Evolutionary conservation across 2,113 vertebrate genomes (phyloP).

Genomic region (Prinia subflava): DNA sequence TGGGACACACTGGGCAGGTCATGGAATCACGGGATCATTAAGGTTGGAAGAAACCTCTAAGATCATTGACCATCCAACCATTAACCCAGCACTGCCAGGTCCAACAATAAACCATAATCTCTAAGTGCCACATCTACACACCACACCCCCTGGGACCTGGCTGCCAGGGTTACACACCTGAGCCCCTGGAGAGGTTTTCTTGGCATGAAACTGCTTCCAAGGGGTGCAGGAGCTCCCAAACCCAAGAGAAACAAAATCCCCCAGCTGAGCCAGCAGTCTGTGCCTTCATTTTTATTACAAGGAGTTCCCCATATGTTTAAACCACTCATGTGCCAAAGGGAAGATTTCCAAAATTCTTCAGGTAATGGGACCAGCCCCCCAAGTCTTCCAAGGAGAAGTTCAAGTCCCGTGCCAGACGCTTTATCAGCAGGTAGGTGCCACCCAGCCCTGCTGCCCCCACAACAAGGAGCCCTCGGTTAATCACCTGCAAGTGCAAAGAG

Average conservation of each 20-base stretch:
- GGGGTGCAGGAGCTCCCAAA: background rate
- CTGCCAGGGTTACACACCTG: background rate
- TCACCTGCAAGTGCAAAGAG: constrained; percentile 73
- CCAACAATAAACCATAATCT: background rate
- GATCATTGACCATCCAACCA: too few relatives aligned
- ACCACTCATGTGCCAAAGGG: background rate
- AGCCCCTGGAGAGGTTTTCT: background rate
- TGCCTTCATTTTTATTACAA: background rate
- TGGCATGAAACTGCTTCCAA: background rate
- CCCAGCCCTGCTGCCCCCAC: constrained; percentile 59
- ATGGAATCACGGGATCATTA: background rate
- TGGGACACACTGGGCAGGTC: fast-evolving
- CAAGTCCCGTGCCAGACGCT: constrained; percentile 36
- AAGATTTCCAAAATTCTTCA: constrained; percentile 26
- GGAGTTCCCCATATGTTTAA: background rate
- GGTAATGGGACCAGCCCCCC: constrained; percentile 54
- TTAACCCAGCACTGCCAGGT: background rate
- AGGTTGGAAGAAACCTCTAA: background rate
- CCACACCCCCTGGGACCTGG: background rate
- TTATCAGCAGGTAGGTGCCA: constrained; percentile 70
- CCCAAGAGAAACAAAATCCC: background rate
- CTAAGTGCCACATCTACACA: background rate
- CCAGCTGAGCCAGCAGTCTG: background rate
- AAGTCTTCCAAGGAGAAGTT: constrained; percentile 52
- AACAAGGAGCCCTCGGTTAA: constrained; percentile 76